A percentile compares a stretch with the other conserved stretches of the same genome.
phyloP scores from a whole-genome alignment of 35 echinoderm and acorn worm genomes.

The Apostichopus parvimensis region DNA sequence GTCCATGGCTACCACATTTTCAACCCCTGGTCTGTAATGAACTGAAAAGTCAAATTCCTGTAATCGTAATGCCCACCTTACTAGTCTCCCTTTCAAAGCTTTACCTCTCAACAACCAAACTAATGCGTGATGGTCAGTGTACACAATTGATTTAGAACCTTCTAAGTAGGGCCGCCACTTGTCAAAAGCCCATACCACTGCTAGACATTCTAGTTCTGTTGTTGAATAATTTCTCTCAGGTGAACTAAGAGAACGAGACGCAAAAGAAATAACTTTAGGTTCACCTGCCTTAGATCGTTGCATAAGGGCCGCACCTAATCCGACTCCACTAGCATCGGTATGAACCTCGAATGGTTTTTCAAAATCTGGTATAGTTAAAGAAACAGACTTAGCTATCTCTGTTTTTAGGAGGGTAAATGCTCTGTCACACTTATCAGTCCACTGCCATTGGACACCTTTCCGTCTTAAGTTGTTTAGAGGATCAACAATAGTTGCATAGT shows the following conservation, averaged over 20 bases:
- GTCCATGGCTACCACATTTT: too few species aligned
- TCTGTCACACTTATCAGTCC: too few species aligned
- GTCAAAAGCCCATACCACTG: background rate
- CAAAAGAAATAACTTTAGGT: background rate
- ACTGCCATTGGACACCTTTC: too few species aligned
- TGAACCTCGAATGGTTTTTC: slow-evolving; percentile 17
- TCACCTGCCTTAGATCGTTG: background rate
- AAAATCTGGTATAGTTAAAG: slow-evolving; percentile 11
- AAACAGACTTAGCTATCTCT: background rate
- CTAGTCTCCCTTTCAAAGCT: background rate
- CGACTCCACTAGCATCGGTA: slow-evolving; percentile 33
- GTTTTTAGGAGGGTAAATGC: too few species aligned
- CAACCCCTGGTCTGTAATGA: background rate
- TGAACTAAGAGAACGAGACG: background rate
- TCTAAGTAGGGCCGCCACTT: background rate
- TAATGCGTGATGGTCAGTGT: slow-evolving; percentile 13
- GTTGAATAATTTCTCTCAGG: slow-evolving; percentile 2
- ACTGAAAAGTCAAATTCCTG: background rate
- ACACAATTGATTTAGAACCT: background rate
- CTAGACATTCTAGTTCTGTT: slow-evolving; percentile 8
- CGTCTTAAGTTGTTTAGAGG: too few species aligned
- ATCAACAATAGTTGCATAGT: too few species aligned
- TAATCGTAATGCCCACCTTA: background rate
- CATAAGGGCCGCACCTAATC: background rate
- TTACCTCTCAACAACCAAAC: background rate